A percentile compares a stretch with the other conserved stretches of the same genome.
Conservation (phyloP, 2,888 invertebrate species). For the Ctenicera cuprea region DNA sequence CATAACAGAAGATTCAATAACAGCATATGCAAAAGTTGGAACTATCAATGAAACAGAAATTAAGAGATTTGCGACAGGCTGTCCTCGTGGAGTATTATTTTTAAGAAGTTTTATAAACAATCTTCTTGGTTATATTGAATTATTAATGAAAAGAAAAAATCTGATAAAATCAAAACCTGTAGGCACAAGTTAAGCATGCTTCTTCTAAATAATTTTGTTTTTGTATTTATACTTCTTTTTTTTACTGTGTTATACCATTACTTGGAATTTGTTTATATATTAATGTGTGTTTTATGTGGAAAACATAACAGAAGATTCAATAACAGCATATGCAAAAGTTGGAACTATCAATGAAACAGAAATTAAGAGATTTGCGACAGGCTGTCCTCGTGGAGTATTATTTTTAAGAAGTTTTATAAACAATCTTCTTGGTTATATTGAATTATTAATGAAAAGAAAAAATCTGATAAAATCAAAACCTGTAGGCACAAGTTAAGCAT, state of each 20-base stretch:
- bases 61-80: slow-evolving; percentile 39
- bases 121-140: slow-evolving; percentile 34
- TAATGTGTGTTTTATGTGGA: slow-evolving; percentile 47
- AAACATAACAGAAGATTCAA: slow-evolving; percentile 42
- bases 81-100: slow-evolving; percentile 46
- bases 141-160: slow-evolving; percentile 19
- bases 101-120: slow-evolving; percentile 44
- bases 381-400: slow-evolving; percentile 43
- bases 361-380: slow-evolving; percentile 38
- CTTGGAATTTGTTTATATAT: too few species aligned
- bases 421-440: slow-evolving; percentile 33
- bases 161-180: background rate
- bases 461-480: background rate
- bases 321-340: slow-evolving; percentile 36
- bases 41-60: slow-evolving; percentile 42
- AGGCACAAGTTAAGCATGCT: background rate
- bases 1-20: slow-evolving; percentile 43
- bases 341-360: slow-evolving; percentile 41
- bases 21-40: slow-evolving; percentile 33
- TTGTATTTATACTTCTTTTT: too few species aligned
- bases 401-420: slow-evolving; percentile 49
- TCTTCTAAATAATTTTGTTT: background rate
- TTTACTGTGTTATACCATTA: too few species aligned
- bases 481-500: background rate
- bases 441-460: slow-evolving; percentile 24